These are phyloP conservation scores for Gymnocheta viridis DNA, from an alignment of 2,888 invertebrate species.

Conservation along the genomic window DNA sequence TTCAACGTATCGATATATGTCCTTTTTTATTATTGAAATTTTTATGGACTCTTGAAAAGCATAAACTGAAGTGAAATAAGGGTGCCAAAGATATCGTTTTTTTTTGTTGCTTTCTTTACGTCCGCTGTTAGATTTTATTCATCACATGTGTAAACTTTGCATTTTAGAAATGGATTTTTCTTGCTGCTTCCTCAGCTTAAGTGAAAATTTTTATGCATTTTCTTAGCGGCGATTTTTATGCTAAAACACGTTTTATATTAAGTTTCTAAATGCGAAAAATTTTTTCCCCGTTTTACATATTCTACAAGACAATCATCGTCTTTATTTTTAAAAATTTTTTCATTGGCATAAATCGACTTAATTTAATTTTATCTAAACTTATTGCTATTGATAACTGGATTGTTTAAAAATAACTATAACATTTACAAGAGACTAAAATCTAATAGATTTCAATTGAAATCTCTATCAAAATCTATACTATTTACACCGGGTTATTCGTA, in stretches of 20 bases:
- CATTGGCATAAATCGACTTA: neutral
- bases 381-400: no score
- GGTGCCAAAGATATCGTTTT: conserved; percentile 4
- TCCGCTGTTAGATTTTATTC: conserved; percentile 54
- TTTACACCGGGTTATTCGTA: no score
- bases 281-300: conserved; percentile 15
- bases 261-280: conserved; percentile 63
- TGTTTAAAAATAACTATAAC: no score
- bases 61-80: conserved; percentile 28
- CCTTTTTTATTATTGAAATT: conserved; percentile 55
- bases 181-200: conserved; percentile 16
- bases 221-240: conserved; percentile 81
- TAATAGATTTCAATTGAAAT: no score
- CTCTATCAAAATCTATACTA: no score
- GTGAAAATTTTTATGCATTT: conserved; percentile 74
- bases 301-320: neutral
- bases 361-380: no score
- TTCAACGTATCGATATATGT: conserved; percentile 35
- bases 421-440: no score
- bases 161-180: conserved; percentile 36
- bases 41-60: conserved; percentile 66
- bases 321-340: neutral
- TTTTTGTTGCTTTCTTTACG: neutral
- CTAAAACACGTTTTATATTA: conserved; percentile 81
- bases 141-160: conserved; percentile 68